Base-by-base conservation (phyloP, 2,797 vertebrate genomes). In the Gambusia yucatana region DNA sequence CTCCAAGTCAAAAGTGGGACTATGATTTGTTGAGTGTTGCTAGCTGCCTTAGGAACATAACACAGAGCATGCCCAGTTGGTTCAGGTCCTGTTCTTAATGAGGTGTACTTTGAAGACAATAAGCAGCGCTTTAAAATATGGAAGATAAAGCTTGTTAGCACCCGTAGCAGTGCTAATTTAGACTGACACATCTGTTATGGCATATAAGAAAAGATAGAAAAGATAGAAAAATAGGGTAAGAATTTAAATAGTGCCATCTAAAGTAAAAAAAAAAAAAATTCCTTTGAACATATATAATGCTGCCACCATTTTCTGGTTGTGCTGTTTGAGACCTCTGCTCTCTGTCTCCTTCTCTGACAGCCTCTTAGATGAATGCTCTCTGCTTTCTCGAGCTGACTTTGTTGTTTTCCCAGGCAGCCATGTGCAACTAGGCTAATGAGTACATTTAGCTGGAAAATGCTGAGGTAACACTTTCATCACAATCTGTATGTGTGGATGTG, bases 361-460 rank as follows among this genome's bases (percentile, higher is more conserved):
- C 86, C 91, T 87, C 88, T 83, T 89, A 93, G 92, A 95, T 94
- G 93, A 94, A 94, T 93, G 93, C 93, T 92, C 91, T 82, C 89
- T 94, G 93, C 93, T 93, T 93, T 93, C 90, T 91, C 89, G 84
- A 91, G 94, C 94, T 95, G 94, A 95, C 94, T 94, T 94, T 94
- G 94, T 95, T 95, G 94, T 95, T 95, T 95, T 94, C 93, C 91
- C 93, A 94, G 93, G 91, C 94, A 95, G 91, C 93, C 94, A 94
- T 94, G 94, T 95, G 94, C 93, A 95, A 94, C 94, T 95, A 94
- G 94, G 94, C 93, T 95, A 95, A 95, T 95, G 94, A 95, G 94
- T 94, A 95, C 93, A 94, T 95, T 95, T 95, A 94, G 90, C 91
- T 88, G 89, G 91, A 91, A 94, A 95, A 93, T 92, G 94, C 94